Evolutionary conservation across 23 tunicate genomes (phyloP), one percentile per base, ranked within the genome.

Genomic region (Styela clava): DNA sequence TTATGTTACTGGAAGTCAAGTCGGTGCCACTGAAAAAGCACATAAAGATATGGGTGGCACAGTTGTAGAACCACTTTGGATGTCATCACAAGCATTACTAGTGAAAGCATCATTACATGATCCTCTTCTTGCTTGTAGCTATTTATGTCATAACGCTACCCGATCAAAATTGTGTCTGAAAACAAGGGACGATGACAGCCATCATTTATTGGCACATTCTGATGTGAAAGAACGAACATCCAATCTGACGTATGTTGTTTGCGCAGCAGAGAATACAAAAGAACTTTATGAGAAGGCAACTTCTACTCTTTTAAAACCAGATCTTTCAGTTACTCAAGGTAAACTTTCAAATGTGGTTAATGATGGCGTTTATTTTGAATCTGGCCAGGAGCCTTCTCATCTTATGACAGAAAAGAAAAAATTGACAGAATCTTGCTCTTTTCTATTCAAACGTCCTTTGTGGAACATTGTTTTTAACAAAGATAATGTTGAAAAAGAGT

Each of bases 31-130:
- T 1, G 81, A 73, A 3, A 74, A 71, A 24, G 73, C 79, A 2
- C 74, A 68, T 16, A 34, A 33, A 37, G 74, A 88, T 64, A 33
- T 31, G 24, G 93, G 93, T 0, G 93, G 83, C 20, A 81, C 82
- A n/a, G 79, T 83, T 1, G 78, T 88, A 7, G 93, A 88, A 64
- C 87, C 93, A 9, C 21, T 83, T 31, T 88, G 87, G 93, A 52
- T 83, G 22, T 83, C 87, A 24, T 83, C 93, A 27, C 56, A 52
- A 16, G 93, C 87, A 2, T 86, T 69, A 7, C 65, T 73, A 1
- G 35, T 88, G 3, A 83, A 79, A 78, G 87, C 84, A 9, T 83
- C 87, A 64, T 73, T 63, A 21, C 84, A 70, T 33, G 81, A 88
- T 62, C 62, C 71, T 51, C 32, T 83, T 1, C 61, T 28, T 27